A percentile compares a stretch with the other conserved stretches of the same genome.
Conservation (phyloP, 1,140 invertebrate genomes). For the Cephus cinctus region DNA sequence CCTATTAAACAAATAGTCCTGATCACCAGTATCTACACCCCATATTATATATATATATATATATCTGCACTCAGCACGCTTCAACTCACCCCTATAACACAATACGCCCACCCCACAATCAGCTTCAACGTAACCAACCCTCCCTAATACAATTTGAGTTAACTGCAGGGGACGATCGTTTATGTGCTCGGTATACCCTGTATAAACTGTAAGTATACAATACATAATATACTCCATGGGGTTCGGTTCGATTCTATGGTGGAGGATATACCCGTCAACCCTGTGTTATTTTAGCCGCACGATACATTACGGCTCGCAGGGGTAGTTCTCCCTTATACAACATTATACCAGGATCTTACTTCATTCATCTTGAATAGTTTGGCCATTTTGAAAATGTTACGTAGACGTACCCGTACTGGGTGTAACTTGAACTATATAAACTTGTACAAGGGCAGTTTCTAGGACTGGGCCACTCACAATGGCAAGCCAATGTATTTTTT, state of each 20-base stretch:
- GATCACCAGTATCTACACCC: constrained; percentile 14
- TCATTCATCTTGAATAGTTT: too few relatives aligned
- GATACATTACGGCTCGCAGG: constrained; percentile 15
- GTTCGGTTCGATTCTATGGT: constrained; percentile 22
- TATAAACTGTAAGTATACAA: constrained; percentile 42
- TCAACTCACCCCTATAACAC: constrained; percentile 14
- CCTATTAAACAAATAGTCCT: constrained; percentile 47
- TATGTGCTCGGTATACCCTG: constrained; percentile 19
- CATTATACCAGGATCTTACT: too few relatives aligned
- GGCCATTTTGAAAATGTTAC: too few relatives aligned
- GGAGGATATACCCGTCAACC: constrained; percentile 1
- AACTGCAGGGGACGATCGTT: constrained; percentile 39
- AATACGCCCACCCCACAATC: constrained; percentile 32
- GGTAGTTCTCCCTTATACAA: background rate
- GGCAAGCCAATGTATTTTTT: too few relatives aligned
- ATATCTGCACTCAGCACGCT: background rate
- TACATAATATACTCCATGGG: constrained; percentile 32
- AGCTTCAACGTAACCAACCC: constrained; percentile 27
- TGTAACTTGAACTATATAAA: too few relatives aligned
- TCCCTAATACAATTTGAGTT: constrained; percentile 47
- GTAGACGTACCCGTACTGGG: too few relatives aligned
- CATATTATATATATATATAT: too few relatives aligned
- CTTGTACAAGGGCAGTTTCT: too few relatives aligned
- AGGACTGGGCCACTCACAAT: background rate
- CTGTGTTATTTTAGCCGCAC: constrained; percentile 33